These are phyloP conservation scores for Diploptera punctata DNA, from an alignment of 2,888 invertebrate genomes.

Conservation along the genomic window DNA sequence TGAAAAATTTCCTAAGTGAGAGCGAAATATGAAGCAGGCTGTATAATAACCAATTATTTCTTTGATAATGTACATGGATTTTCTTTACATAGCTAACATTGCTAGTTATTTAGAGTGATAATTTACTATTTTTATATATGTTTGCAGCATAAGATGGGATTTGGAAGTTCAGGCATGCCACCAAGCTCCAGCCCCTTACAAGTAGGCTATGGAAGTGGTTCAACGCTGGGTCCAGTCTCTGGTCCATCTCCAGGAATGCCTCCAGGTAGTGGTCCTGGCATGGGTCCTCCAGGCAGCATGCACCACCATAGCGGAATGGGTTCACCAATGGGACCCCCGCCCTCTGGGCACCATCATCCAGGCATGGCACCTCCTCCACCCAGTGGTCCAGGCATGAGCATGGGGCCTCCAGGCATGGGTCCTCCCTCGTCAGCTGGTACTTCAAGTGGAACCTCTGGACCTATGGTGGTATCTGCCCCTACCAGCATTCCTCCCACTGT, in stretches of 20 bases:
- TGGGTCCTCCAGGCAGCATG: constrained; percentile 43
- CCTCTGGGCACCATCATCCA: constrained; percentile 52
- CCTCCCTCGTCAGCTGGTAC: constrained; percentile 66
- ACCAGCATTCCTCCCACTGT: constrained; percentile 51
- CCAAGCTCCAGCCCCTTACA: constrained; percentile 67
- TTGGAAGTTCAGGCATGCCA: constrained; percentile 62
- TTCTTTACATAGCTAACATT: no score
- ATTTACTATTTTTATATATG: constrained; percentile 5
- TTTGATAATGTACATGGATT: no score
- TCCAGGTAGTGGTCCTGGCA: constrained; percentile 53
- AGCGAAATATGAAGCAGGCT: no score
- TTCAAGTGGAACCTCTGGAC: constrained; percentile 62
- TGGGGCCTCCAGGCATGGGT: constrained; percentile 64
- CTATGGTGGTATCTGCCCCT: constrained; percentile 52
- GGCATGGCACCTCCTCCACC: constrained; percentile 62
- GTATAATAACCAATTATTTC: no score
- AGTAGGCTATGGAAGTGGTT: constrained; percentile 43
- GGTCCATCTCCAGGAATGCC: constrained; percentile 38
- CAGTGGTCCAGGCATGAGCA: constrained; percentile 61
- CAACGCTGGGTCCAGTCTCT: constrained; percentile 39
- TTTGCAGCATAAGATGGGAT: constrained; percentile 73
- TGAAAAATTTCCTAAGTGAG: no score
- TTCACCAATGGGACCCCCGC: constrained; percentile 59
- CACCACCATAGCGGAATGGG: constrained; percentile 42
- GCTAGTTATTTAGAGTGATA: no score